These are phyloP conservation scores for Ectropis grisescens DNA, from an alignment of 1,140 invertebrate genomes.

Conservation along the genomic window DNA sequence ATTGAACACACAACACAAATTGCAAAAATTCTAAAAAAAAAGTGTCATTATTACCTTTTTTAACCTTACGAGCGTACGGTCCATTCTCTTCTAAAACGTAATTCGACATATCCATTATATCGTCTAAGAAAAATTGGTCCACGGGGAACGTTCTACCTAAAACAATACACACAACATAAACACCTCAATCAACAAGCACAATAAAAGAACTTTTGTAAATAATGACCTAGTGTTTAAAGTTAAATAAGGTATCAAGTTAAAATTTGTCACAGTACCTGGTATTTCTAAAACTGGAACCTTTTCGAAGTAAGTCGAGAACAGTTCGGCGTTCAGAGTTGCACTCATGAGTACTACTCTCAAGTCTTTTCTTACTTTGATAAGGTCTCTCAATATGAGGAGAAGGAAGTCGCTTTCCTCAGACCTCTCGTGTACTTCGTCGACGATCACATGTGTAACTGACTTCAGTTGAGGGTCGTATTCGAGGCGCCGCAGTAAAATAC, in stretches of 20 bases:
- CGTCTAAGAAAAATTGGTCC: conserved; percentile 83
- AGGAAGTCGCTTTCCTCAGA: conserved; percentile 91
- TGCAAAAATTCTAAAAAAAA: too few species aligned
- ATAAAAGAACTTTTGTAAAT: too few species aligned
- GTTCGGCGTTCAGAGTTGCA: conserved; percentile 84
- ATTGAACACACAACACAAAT: too few species aligned
- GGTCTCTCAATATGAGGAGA: conserved; percentile 82
- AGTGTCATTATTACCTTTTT: too few species aligned
- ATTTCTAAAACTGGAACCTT: conserved; percentile 79
- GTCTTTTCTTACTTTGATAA: conserved; percentile 77
- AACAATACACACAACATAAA: conserved; percentile 22
- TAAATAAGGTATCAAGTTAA: too few species aligned
- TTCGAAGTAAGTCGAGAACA: conserved; percentile 86
- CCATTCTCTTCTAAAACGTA: conserved; percentile 82
- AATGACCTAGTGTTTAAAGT: too few species aligned
- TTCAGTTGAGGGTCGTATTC: conserved; percentile 79
- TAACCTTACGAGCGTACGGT: conserved; percentile 75
- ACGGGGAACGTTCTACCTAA: conserved; percentile 82
- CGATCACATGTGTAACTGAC: conserved; percentile 83
- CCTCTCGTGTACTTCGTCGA: conserved; percentile 95
- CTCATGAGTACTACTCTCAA: conserved; percentile 90
- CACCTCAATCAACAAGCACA: conserved; percentile 1
- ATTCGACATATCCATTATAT: conserved; percentile 77
- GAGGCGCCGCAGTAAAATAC: conserved; percentile 87
- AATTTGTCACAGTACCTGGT: too few species aligned